These are phyloP conservation scores for Peromyscus nudipes DNA, from an alignment of 2,797 vertebrate species.

Conservation along the genomic window DNA sequence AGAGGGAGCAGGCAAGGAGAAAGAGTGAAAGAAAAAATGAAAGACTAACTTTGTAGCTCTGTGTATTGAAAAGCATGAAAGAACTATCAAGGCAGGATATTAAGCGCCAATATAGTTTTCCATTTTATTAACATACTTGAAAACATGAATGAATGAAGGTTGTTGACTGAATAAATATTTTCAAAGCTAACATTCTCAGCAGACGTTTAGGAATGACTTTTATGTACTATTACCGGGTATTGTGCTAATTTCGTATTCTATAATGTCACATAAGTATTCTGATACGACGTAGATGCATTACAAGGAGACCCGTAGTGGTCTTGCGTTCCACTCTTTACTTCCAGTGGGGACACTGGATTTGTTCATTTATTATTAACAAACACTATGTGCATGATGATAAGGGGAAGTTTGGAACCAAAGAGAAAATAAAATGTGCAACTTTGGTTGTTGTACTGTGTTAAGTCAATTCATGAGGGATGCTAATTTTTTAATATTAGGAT, in stretches of 20 bases:
- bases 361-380: conserved; percentile 81
- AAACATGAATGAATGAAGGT: conserved; percentile 73
- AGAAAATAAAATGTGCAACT: conserved; percentile 78
- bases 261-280: conserved; percentile 73
- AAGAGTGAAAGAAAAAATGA: conserved; percentile 60
- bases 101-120: conserved; percentile 69
- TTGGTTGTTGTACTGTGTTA: conserved; percentile 83
- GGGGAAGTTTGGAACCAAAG: conserved; percentile 81
- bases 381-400: conserved; percentile 70
- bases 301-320: conserved; percentile 68
- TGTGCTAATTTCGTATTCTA: conserved; percentile 70
- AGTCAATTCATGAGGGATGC: conserved; percentile 85
- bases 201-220: conserved; percentile 76
- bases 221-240: conserved; percentile 63
- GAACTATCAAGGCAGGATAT: conserved; percentile 44
- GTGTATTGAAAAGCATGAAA: conserved; percentile 10
- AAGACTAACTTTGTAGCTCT: conserved; percentile 64
- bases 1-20: conserved; percentile 24
- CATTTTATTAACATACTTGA: conserved; percentile 70
- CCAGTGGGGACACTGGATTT: conserved; percentile 78
- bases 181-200: conserved; percentile 71
- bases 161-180: conserved; percentile 68
- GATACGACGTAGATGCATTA: conserved; percentile 71
- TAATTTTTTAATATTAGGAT: conserved; percentile 87
- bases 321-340: conserved; percentile 62